These are phyloP conservation scores for Setophaga kirtlandii DNA, from an alignment of 2,113 vertebrate genomes.

Conservation along the genomic window DNA sequence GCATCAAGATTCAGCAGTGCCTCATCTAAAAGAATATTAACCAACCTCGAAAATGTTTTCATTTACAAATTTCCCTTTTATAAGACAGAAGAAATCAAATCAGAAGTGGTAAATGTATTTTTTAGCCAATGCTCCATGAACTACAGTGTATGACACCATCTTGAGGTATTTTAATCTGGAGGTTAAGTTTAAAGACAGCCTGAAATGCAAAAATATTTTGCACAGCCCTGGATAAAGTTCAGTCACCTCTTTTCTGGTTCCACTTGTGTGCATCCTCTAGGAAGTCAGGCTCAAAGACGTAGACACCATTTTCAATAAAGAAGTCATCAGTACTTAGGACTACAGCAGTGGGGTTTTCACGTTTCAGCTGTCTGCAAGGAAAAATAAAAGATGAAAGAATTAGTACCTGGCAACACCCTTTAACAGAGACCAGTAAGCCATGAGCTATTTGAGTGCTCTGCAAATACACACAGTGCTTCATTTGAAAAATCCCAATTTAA, in stretches of 20 bases:
- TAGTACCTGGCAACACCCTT: neutral
- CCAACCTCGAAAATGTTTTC: neutral
- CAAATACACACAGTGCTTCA: neutral
- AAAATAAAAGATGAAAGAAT: neutral
- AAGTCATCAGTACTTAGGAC: constrained; percentile 82
- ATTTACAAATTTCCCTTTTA: neutral
- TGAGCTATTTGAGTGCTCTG: neutral
- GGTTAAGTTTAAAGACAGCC: neutral
- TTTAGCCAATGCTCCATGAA: neutral
- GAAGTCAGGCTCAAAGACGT: constrained; percentile 74
- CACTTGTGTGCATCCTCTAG: constrained; percentile 80
- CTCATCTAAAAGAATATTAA: neutral
- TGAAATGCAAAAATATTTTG: neutral
- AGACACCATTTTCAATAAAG: constrained; percentile 72
- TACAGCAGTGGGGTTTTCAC: constrained; percentile 69
- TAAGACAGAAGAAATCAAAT: neutral
- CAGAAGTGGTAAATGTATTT: neutral
- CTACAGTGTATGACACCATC: neutral
- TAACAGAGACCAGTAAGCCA: neutral
- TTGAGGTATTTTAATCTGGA: neutral
- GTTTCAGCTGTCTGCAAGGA: constrained; percentile 73
- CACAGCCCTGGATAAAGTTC: neutral
- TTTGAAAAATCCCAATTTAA: neutral
- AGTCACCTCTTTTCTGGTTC: constrained; percentile 82
- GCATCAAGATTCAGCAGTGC: neutral